Evolutionary conservation across 2,797 vertebrate species (phyloP).

Genomic region (Dallia pectoralis): DNA sequence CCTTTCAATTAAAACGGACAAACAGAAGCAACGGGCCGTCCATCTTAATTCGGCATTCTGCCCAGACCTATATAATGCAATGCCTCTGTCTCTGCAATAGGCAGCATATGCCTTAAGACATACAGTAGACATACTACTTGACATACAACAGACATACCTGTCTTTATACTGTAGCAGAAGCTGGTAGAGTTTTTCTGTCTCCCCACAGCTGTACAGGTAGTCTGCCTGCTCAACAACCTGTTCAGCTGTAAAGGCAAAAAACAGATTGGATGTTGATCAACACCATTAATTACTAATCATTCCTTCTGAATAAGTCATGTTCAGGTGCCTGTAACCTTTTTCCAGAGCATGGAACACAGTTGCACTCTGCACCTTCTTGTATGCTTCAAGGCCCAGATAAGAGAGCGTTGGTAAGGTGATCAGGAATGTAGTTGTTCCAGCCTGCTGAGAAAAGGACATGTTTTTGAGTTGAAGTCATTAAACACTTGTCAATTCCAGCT

Average conservation of each 20-base stretch:
- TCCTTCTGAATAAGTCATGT: neutral
- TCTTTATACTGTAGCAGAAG: slow-evolving; percentile 83
- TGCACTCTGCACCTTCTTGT: slow-evolving; percentile 54
- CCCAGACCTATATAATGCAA: neutral
- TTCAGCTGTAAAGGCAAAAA: slow-evolving; percentile 62
- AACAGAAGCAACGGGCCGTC: neutral
- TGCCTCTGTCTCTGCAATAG: neutral
- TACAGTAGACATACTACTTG: too few species aligned
- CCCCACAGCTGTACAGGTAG: slow-evolving; percentile 92
- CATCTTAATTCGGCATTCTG: neutral
- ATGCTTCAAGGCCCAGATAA: slow-evolving; percentile 72
- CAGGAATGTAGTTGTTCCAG: slow-evolving; percentile 43
- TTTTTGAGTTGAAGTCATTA: slow-evolving; percentile 31
- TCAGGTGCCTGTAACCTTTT: slow-evolving; percentile 70
- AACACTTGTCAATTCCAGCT: neutral
- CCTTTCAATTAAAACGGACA: neutral
- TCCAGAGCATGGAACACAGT: slow-evolving; percentile 77
- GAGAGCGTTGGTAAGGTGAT: slow-evolving; percentile 74
- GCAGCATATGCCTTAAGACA: neutral
- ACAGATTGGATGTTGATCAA: neutral
- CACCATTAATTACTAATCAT: too few species aligned
- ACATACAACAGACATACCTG: slow-evolving; percentile 71
- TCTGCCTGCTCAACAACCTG: slow-evolving; percentile 91
- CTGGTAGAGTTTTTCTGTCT: slow-evolving; percentile 88
- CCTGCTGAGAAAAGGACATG: slow-evolving; percentile 41